These are phyloP conservation scores for Myoxocephalus aenaeus DNA, from an alignment of 2,797 vertebrate species.

Conservation along the genomic window DNA sequence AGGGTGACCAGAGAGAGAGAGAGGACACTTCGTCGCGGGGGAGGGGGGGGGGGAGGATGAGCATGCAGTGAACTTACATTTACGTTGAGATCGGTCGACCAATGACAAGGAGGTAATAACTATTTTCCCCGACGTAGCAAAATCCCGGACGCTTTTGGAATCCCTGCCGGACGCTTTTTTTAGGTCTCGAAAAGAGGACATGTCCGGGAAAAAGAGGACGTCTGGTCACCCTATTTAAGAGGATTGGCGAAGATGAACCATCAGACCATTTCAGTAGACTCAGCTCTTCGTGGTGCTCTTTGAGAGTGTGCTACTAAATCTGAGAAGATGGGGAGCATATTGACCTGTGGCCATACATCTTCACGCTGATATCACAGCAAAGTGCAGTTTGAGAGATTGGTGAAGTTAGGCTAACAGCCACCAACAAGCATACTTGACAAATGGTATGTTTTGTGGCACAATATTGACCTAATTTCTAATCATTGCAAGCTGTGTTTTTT, in stretches of 20 bases:
- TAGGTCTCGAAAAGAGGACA: no score
- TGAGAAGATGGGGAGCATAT: constrained; percentile 9
- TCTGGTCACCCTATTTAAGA: no score
- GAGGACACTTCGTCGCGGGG: no score
- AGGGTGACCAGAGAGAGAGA: no score
- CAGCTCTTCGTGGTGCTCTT: constrained; percentile 30
- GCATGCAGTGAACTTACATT: no score
- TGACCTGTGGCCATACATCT: constrained; percentile 12
- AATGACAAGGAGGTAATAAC: no score
- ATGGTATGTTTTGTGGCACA: background rate
- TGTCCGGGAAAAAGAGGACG: no score
- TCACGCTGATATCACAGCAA: background rate
- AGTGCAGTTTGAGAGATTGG: background rate
- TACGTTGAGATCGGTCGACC: no score
- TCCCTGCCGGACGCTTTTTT: no score
- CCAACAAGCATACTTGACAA: constrained; percentile 6
- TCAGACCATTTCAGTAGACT: constrained; percentile 26
- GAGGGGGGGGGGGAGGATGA: no score
- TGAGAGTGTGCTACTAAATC: constrained; percentile 15
- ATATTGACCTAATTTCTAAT: background rate
- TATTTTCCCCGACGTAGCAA: no score
- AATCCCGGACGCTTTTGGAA: no score
- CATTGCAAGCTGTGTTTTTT: background rate
- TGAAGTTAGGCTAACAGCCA: constrained; percentile 6
- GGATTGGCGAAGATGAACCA: constrained; percentile 21